phyloP scores from a whole-genome alignment of 2,888 invertebrate species.

The Lasius platythorax region DNA sequence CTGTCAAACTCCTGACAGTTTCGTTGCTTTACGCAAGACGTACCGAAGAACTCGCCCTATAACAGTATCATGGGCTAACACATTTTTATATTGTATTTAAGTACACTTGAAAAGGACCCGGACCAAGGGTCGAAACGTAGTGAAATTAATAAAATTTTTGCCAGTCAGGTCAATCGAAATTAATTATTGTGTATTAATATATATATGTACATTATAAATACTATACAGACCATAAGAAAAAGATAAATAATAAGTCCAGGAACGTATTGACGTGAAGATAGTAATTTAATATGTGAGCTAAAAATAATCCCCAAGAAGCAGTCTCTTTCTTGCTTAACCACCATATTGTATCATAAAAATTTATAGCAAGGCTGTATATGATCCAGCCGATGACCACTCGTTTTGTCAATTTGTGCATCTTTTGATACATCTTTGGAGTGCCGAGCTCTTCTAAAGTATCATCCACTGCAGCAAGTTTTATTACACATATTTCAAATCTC shows the following conservation, averaged over 20 bases:
- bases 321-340: neutral
- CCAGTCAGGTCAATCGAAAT: too few relatives aligned
- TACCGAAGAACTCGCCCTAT: too few relatives aligned
- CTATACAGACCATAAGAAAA: constrained; percentile 6
- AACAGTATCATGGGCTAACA: too few relatives aligned
- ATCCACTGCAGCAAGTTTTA: neutral
- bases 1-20: too few relatives aligned
- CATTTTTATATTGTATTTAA: too few relatives aligned
- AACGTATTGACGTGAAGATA: neutral
- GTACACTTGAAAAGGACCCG: too few relatives aligned
- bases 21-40: too few relatives aligned
- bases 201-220: too few relatives aligned
- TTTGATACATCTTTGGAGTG: neutral
- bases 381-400: neutral
- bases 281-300: neutral
- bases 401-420: neutral
- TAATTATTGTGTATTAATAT: too few relatives aligned
- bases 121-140: too few relatives aligned
- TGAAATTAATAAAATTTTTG: too few relatives aligned
- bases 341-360: neutral
- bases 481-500: neutral
- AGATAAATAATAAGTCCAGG: constrained; percentile 2
- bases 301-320: too few relatives aligned
- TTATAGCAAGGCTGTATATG: neutral
- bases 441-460: neutral